Base-by-base conservation (phyloP, 2,797 vertebrate genomes). In the Pempheris klunzingeri region DNA sequence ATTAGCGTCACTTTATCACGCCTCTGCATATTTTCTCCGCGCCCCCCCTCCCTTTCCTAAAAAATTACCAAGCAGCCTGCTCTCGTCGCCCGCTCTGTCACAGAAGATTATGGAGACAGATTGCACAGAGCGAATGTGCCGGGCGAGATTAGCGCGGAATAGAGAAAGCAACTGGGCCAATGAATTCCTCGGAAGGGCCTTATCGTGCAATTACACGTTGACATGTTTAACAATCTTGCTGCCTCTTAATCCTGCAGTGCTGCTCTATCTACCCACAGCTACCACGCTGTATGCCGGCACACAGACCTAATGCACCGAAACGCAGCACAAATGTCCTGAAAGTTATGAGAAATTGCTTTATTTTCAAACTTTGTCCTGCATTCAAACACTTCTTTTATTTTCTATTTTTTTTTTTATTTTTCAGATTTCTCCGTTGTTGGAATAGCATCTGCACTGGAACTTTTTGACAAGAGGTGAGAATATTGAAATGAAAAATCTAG, bases 1-100 rank as follows among this genome's bases (percentile, higher is more conserved):
- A 99, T 99, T 99, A 99, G 97, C 98, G 97, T 97, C 96, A 96
- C 97, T 99, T 99, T 99, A 99, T 99, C 98, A 97, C 96, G 95
- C 96, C 95, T 96, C 96, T 97, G 97, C 98, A 99, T 98, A 98
- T 97, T 99, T 98, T 93, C 96, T 96, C 96, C 92, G 90, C 82
- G 60, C 55, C 78, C 46, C 95, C 96, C 94, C 76, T 77, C 79
- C 73, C 64, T 78, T 68, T 78, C 57, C 74, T 71, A 88, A 96
- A 96, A 91, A 93, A 92, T 89, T 92, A 92, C 90, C 90, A 89
- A 84, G 90, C 93, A 92, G 89, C 76, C 88, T 92, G 96, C 94
- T 95, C 96, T 87, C 91, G 94, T 96, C 96, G 94, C 96, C 94
- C 94, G 96, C 96, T 97, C 97, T 97, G 97, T 97, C 96, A 95